Base-by-base conservation (phyloP, 2,888 invertebrate genomes). In the Cremastinae sp. region DNA sequence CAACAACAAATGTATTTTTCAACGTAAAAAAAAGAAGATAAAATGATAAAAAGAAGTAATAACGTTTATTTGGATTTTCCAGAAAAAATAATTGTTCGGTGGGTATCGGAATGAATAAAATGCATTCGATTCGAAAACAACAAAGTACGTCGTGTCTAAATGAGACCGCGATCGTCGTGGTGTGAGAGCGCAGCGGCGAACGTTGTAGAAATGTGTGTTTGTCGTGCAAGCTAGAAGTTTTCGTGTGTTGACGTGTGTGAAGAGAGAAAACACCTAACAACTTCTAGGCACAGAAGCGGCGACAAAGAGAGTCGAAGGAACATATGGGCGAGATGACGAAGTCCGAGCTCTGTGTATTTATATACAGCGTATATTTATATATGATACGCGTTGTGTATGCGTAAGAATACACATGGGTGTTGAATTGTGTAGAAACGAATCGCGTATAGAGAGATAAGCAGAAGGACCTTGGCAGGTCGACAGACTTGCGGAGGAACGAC, bases 401-500 rank as follows among this genome's bases (percentile, higher is more conserved):
- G 18, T 4, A 38, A n/a, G 18, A 3, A 5, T 18, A 20, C n/a
- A 41, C 22, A 0, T 5, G 41, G 45, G 16, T 56, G 9, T 56
- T 20, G 36, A 18, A 56, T 43, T 47, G 36, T 12, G 43, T 47
- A 51, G n/a, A 28, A 14, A 49, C 28, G 34, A 34, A 22, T 1
- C 41, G 38, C 58, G 34, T 53, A 45, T 49, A 68, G 61, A 45
- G 49, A 62, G 49, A 62, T 62, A 75, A 78, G 78, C 79, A 78
- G 79, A 82, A 85, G 84, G 85, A 87, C 86, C 86, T 88, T 87
- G 86, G 83, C 85, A 84, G 87, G 86, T 87, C 87, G 85, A 86
- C 85, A 85, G 85, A 85, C 85, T 84, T 84, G 80, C 84, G 47
- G 84, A 86, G 86, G 86, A 88, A 87, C 88, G 89, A 89, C 88